Evolutionary conservation across 2,113 vertebrate species (phyloP).

Genomic region (Eptesicus fuscus): DNA sequence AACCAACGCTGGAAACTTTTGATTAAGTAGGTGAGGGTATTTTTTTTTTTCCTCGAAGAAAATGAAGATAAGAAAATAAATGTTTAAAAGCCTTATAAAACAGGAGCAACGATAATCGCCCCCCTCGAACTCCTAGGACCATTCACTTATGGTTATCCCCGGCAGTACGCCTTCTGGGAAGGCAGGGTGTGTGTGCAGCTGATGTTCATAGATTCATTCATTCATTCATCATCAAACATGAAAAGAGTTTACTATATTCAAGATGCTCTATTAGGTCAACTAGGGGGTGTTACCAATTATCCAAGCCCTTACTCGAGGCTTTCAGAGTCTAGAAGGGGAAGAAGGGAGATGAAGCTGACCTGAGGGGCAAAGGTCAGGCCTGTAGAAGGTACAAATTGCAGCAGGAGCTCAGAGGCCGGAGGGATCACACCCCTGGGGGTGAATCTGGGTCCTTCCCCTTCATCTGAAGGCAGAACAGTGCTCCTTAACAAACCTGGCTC

Average conservation of each 20-base stretch:
- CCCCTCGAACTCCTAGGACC: neutral
- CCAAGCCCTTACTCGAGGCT: neutral
- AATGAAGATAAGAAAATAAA: conserved; percentile 58
- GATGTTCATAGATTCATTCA: neutral
- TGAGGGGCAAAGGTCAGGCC: neutral
- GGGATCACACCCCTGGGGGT: neutral
- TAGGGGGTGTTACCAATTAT: neutral
- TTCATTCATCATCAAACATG: neutral
- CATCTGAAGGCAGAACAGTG: neutral
- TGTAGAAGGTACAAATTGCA: neutral
- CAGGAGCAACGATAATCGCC: neutral
- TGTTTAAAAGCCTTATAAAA: conserved; percentile 7
- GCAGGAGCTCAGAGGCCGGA: neutral
- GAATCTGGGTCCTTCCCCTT: neutral
- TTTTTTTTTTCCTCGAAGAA: conserved; percentile 56
- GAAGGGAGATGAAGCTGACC: neutral
- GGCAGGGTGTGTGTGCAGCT: neutral
- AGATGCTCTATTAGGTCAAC: neutral
- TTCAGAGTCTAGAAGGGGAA: neutral
- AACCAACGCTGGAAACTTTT: conserved; percentile 62
- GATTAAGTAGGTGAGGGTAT: conserved; percentile 69
- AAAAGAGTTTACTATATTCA: neutral
- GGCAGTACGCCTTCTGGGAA: neutral
- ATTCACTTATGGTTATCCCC: neutral
- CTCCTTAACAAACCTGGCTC: neutral